phyloP scores from a whole-genome alignment of 2,113 vertebrate genomes.

The Limanda limanda region DNA sequence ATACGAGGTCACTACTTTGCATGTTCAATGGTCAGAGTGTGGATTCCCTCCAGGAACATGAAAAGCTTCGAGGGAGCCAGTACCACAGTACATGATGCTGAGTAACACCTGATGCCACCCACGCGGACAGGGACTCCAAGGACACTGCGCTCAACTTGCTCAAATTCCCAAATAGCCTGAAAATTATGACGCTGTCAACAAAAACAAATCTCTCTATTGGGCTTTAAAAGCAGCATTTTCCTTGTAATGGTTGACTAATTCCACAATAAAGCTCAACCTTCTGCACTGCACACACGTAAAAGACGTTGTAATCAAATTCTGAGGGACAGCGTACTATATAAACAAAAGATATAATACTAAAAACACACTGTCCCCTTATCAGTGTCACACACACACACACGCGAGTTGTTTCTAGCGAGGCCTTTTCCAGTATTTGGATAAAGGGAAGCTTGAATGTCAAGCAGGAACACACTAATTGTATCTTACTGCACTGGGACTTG shows the following conservation, averaged over 20 bases:
- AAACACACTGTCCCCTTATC: constrained; percentile 28
- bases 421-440: background rate
- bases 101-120: constrained; percentile 42
- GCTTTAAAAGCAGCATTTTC: too few relatives aligned
- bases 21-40: constrained; percentile 1
- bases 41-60: background rate
- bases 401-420: background rate
- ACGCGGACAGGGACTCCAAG: constrained; percentile 33
- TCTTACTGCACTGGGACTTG: background rate
- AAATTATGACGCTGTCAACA: constrained; percentile 53
- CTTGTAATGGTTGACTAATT: too few relatives aligned
- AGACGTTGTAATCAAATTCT: constrained; percentile 16
- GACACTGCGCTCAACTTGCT: constrained; percentile 42
- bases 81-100: constrained; percentile 9
- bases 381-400: background rate
- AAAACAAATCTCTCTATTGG: constrained; percentile 28
- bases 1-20: constrained; percentile 14
- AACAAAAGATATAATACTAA: constrained; percentile 40
- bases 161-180: constrained; percentile 34
- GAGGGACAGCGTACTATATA: constrained; percentile 24
- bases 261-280: background rate
- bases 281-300: background rate
- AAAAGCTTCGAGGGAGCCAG: background rate
- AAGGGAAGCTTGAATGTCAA: constrained; percentile 16
- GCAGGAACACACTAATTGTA: background rate